phyloP scores from a whole-genome alignment of 2,113 vertebrate genomes.

The Pangasianodon gigas region DNA sequence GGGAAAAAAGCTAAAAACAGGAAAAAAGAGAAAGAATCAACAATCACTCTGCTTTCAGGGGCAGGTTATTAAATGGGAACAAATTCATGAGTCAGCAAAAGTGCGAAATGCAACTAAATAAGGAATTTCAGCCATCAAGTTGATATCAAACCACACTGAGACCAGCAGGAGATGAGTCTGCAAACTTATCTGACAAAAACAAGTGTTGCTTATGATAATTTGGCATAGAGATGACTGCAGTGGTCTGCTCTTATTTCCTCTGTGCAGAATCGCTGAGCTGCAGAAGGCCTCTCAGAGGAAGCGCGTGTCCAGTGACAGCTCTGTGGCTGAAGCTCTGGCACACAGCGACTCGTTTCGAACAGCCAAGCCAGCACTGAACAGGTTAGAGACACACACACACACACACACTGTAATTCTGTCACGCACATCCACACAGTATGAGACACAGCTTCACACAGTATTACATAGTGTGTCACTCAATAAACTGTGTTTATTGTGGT shows the following conservation, averaged over 20 bases:
- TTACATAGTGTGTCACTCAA: slow-evolving; percentile 15
- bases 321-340: slow-evolving; percentile 61
- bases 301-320: slow-evolving; percentile 69
- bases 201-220: slow-evolving; percentile 7
- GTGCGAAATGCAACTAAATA: background rate
- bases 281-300: slow-evolving; percentile 60
- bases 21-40: background rate
- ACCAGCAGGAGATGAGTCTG: background rate
- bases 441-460: background rate
- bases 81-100: background rate
- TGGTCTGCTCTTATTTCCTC: background rate
- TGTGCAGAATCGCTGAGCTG: slow-evolving; percentile 43
- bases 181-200: background rate
- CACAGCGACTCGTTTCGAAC: slow-evolving; percentile 55
- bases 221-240: background rate
- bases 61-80: background rate
- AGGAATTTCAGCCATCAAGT: background rate
- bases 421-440: background rate
- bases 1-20: background rate
- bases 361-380: slow-evolving; percentile 67
- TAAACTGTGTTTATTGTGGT: background rate
- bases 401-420: background rate
- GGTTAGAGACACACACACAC: slow-evolving; percentile 60
- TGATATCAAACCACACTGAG: background rate
- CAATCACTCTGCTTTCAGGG: background rate